Percentiles rank a stretch among this genome's conserved stretches.
Conservation (phyloP, 2,113 vertebrate species). For the Panthera uncia region DNA sequence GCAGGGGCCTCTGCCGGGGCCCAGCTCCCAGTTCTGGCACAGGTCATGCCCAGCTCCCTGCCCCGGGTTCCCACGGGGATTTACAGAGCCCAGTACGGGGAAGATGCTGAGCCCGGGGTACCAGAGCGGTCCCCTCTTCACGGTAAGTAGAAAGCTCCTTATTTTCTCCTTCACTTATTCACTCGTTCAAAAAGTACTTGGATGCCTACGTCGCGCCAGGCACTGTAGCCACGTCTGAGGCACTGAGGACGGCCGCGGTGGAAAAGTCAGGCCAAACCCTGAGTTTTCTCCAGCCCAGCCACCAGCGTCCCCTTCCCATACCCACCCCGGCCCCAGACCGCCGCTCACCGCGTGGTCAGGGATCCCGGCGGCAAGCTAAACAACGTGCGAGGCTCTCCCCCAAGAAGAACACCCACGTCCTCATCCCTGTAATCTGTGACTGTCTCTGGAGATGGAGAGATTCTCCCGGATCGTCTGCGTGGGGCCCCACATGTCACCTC, state of each 20-base stretch:
- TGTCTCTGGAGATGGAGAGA: background rate
- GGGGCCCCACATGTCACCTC: background rate
- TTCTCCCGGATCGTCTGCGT: background rate
- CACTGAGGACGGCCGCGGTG: accelerated
- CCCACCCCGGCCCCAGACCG: accelerated
- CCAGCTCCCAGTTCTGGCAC: accelerated
- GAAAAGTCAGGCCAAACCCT: accelerated
- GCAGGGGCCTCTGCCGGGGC: accelerated
- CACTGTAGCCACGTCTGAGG: background rate
- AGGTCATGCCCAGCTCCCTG: accelerated
- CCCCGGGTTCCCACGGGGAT: background rate
- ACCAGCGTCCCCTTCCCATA: accelerated
- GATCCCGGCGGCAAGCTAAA: background rate
- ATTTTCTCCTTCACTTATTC: accelerated
- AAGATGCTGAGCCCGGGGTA: accelerated
- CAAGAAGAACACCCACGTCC: accelerated
- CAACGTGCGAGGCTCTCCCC: accelerated
- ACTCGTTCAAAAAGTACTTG: accelerated
- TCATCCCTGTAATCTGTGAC: no score
- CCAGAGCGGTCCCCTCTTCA: accelerated
- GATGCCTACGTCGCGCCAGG: no score
- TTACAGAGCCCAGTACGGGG: background rate
- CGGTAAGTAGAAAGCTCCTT: accelerated
- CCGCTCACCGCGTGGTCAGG: accelerated
- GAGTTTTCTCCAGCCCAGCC: background rate